Evolutionary conservation across 2,888 invertebrate genomes (phyloP).

Genomic region (Melikaiella ostensackeni): DNA sequence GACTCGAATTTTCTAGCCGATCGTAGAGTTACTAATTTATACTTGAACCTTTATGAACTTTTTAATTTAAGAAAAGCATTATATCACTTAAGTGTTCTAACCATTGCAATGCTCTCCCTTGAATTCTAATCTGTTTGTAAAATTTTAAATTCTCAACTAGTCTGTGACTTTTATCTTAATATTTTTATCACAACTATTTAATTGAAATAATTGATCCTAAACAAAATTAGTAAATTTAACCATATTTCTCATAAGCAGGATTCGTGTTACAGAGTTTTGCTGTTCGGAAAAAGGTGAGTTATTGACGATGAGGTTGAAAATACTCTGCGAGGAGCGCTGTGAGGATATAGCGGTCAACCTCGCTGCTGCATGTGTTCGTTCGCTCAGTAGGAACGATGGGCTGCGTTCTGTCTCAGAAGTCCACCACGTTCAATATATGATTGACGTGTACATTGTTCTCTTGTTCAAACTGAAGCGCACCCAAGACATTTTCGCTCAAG

Average conservation of each 20-base stretch:
- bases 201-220: background rate
- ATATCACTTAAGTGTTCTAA: too few species aligned
- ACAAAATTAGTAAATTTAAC: background rate
- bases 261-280: constrained; percentile 80
- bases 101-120: too few species aligned
- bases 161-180: too few species aligned
- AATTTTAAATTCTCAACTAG: too few species aligned
- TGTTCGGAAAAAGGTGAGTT: constrained; percentile 81
- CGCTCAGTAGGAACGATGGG: constrained; percentile 76
- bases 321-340: constrained; percentile 81
- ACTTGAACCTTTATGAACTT: background rate
- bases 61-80: too few species aligned
- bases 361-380: constrained; percentile 80
- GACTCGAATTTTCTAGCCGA: too few species aligned
- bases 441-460: constrained; percentile 81
- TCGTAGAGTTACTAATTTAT: background rate
- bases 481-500: constrained; percentile 79
- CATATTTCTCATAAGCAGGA: background rate
- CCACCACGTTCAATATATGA: constrained; percentile 80
- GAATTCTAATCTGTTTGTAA: too few species aligned
- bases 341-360: constrained; percentile 82
- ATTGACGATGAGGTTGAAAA: constrained; percentile 81
- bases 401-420: constrained; percentile 73
- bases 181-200: background rate
- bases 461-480: constrained; percentile 80